phyloP scores from a whole-genome alignment of 2,797 vertebrate species.

The Anabas testudineus region DNA sequence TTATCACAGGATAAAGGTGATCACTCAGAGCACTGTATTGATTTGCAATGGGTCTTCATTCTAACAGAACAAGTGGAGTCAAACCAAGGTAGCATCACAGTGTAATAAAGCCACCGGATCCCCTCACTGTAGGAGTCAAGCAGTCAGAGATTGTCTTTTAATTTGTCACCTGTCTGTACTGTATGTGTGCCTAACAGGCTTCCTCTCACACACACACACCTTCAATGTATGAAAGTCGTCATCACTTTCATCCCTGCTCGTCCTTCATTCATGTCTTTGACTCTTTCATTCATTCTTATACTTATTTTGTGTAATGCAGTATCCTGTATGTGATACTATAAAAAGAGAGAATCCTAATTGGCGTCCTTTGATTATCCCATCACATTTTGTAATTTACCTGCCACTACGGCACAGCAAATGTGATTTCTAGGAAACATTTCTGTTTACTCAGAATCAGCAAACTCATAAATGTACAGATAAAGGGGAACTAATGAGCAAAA shows the following conservation, averaged over 20 bases:
- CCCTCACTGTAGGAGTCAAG: too few relatives aligned
- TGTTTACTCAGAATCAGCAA: background rate
- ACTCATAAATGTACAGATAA: slow-evolving; percentile 1
- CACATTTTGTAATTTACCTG: background rate
- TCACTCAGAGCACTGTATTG: too few relatives aligned
- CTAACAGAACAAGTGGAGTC: too few relatives aligned
- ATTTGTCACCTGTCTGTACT: slow-evolving; percentile 6
- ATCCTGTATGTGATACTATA: background rate
- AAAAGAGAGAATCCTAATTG: background rate
- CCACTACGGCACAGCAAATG: background rate
- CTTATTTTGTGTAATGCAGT: background rate
- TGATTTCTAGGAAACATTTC: slow-evolving; percentile 5
- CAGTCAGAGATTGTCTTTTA: too few relatives aligned
- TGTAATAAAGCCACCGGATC: too few relatives aligned
- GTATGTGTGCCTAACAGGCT: slow-evolving; percentile 64
- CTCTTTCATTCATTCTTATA: background rate
- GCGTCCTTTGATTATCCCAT: background rate
- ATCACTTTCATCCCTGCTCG: background rate
- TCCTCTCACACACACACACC: slow-evolving; percentile 13
- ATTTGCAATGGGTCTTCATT: too few relatives aligned
- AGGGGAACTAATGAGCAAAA: slow-evolving; percentile 23
- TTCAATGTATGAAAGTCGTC: background rate
- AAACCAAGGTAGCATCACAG: too few relatives aligned
- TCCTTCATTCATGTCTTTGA: too few relatives aligned
- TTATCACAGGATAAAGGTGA: too few relatives aligned